These are phyloP conservation scores for Microcaecilia unicolor DNA, from an alignment of 2,797 vertebrate species.

Conservation along the genomic window DNA sequence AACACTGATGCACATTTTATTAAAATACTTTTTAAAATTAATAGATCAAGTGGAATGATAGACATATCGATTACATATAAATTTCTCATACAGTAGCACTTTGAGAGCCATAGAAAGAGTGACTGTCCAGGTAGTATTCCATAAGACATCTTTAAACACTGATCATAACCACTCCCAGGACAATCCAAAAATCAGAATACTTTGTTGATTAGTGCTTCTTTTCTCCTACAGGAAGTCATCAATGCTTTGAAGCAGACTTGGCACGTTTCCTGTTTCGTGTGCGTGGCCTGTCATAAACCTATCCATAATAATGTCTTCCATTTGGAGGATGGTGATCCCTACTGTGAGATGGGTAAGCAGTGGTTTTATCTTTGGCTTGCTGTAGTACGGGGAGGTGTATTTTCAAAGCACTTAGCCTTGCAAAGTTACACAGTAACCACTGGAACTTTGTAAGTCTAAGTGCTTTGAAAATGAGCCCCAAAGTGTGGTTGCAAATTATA, in stretches of 20 bases:
- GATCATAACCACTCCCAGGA: conserved; percentile 12
- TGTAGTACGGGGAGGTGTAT: no score
- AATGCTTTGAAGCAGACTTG: conserved; percentile 96
- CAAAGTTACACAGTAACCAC: no score
- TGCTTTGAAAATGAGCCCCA: no score
- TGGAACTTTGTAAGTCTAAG: no score
- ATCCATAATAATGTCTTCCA: conserved; percentile 92
- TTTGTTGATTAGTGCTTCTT: conserved; percentile 21
- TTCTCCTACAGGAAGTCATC: conserved; percentile 79
- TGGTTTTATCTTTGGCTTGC: not conserved
- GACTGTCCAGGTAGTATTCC: conserved; percentile 1
- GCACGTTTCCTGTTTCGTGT: conserved; percentile 92
- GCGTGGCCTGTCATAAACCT: conserved; percentile 82
- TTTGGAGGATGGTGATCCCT: conserved; percentile 92
- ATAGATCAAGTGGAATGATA: no score
- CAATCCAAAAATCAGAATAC: no score
- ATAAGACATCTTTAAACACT: conserved; percentile 3
- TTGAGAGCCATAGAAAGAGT: conserved; percentile 13
- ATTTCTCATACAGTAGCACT: not conserved
- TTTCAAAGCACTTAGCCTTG: no score
- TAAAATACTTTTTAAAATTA: no score
- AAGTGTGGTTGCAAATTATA: no score
- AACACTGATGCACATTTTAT: no score
- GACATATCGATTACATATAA: not conserved
- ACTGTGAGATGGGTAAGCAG: conserved; percentile 85